Evolutionary conservation across 2,113 vertebrate genomes (phyloP), one percentile per base, ranked within the genome.

Genomic region (Chelonoidis abingdonii): DNA sequence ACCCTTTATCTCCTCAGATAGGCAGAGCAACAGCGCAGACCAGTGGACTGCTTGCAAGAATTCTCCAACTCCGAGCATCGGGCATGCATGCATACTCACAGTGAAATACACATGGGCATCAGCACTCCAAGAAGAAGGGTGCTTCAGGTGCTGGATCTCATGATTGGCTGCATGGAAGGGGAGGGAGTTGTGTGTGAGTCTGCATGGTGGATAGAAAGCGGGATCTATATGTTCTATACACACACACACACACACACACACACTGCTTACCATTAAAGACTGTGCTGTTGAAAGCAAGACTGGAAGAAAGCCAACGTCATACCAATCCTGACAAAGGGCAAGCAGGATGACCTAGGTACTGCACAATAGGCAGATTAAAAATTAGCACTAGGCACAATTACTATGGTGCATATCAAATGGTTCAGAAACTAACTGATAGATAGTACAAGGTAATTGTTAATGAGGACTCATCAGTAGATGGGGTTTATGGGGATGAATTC

Each of bases 341-440:
- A 52, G 12, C 62, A 49, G 41, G 16, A 52, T 62, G 49, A 56
- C 24, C 24, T 54, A 79, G 22, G 44, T 84, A 87, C 90, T 59
- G 91, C 80, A 76, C 17, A 47, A 41, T 25, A 53, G 19, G 35
- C 72, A 72, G 84, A 79, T 49, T 88, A 38, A 69, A 89, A 85
- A 84, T 91, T 79, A 85, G 62, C 59, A 25, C 54, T 31, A 86
- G 19, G 59, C 53, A 49, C 78, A 93, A 93, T 83, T 75, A 89
- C 80, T 59, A 65, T 41, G 41, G 76, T 94, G 65, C 47, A 69
- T 47, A 91, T 85, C 62, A 65, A n/a, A 65, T 35, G 31, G 16
- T 22, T 52, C 17, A 84, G 88, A 95, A 96, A 88, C 83, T 38
- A 89, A 91, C 54, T 38, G 57, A 84, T 83, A 91, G 85, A 87